Percentiles rank a stretch among this genome's conserved stretches.
Conservation (phyloP, 2,888 invertebrate genomes). For the Lithosia quadra region DNA sequence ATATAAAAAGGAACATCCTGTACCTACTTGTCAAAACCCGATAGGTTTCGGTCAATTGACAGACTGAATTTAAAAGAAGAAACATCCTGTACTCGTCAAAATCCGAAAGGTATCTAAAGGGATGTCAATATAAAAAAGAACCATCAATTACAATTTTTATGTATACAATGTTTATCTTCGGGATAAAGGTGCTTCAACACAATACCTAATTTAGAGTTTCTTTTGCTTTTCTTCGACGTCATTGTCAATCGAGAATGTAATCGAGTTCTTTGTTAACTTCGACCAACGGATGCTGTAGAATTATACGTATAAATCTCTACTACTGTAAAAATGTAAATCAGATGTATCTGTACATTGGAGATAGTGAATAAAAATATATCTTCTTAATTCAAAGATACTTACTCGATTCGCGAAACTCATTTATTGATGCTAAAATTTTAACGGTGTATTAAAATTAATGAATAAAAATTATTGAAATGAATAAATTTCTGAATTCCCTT, state of each 20-base stretch:
- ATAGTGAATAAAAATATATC: too few relatives aligned
- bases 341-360: too few relatives aligned
- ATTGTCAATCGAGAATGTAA: conserved; percentile 2
- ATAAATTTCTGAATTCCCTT: neutral
- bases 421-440: too few relatives aligned
- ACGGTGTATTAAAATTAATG: too few relatives aligned
- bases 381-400: too few relatives aligned
- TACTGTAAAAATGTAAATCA: too few relatives aligned
- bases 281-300: neutral
- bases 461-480: too few relatives aligned
- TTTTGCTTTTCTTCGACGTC: neutral
- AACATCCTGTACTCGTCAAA: neutral
- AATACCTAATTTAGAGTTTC: neutral
- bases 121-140: neutral
- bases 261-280: conserved; percentile 4
- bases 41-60: too few relatives aligned
- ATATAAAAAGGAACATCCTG: too few relatives aligned
- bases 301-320: neutral
- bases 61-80: too few relatives aligned
- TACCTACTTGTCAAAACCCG: too few relatives aligned
- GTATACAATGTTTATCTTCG: neutral
- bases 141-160: neutral
- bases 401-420: too few relatives aligned
- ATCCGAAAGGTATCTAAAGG: neutral
- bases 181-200: neutral